Percentiles rank a stretch among this genome's conserved stretches.
Conservation (phyloP, 2,797 vertebrate species). For the Gorsachius magnificus region DNA sequence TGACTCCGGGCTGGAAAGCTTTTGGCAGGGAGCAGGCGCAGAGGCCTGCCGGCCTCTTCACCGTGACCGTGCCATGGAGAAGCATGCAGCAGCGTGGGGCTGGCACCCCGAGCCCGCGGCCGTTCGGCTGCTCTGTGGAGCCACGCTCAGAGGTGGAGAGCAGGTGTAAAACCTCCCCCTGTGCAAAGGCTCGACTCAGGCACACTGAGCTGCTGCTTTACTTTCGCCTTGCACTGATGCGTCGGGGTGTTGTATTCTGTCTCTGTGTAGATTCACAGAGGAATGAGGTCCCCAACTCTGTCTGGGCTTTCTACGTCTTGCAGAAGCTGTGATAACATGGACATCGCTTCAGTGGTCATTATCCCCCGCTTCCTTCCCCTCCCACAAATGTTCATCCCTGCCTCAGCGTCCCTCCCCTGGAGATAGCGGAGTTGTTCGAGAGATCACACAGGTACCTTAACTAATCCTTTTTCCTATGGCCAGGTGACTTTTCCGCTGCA, state of each 20-base stretch:
- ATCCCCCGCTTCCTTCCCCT: background rate
- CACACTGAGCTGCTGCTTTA: background rate
- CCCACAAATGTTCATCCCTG: background rate
- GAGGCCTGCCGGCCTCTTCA: background rate
- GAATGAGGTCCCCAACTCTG: background rate
- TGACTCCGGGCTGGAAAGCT: background rate
- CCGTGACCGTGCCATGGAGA: accelerated
- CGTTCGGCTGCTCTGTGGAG: accelerated
- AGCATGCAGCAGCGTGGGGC: accelerated
- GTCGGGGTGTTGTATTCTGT: background rate
- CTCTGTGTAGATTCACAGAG: background rate
- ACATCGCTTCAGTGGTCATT: accelerated
- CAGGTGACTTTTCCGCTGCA: background rate
- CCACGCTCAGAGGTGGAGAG: background rate
- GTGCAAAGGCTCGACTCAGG: background rate
- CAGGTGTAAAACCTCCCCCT: background rate
- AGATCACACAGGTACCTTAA: background rate
- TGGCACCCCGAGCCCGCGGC: background rate
- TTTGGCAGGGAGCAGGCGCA: background rate
- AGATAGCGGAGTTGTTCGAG: background rate
- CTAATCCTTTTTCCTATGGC: background rate
- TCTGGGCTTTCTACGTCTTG: background rate
- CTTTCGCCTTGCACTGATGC: background rate
- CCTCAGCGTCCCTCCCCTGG: background rate
- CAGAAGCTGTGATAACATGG: background rate